A percentile compares a stretch with the other conserved stretches of the same genome.
Conservation (phyloP, 1,140 invertebrate species). For the Potamilus streckersoni region DNA sequence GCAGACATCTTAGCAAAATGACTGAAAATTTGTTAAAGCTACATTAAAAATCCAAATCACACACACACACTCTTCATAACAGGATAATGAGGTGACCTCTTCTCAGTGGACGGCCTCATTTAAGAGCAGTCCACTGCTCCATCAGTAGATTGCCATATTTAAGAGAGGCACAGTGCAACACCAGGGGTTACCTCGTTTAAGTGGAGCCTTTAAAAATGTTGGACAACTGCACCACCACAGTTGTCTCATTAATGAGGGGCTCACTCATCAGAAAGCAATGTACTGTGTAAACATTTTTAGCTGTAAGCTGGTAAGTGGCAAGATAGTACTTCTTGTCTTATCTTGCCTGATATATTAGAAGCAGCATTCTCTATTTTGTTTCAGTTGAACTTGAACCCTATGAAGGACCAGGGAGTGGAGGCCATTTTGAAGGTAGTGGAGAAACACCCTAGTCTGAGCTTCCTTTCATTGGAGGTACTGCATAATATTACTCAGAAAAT, state of each 20-base stretch:
- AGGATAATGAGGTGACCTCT: too few species aligned
- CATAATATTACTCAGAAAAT: neutral
- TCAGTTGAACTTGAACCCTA: conserved; percentile 54
- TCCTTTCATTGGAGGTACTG: conserved; percentile 52
- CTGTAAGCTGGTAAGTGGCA: neutral
- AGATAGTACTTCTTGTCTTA: neutral
- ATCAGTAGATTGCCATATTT: too few species aligned
- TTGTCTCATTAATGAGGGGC: neutral
- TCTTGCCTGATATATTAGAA: neutral
- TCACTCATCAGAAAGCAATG: neutral
- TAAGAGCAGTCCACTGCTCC: too few species aligned
- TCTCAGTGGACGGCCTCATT: too few species aligned
- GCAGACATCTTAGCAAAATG: too few species aligned
- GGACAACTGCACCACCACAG: neutral
- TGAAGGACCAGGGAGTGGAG: conserved; percentile 51
- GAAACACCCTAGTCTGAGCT: conserved; percentile 35
- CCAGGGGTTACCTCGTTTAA: too few species aligned
- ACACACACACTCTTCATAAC: too few species aligned
- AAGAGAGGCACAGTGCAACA: too few species aligned
- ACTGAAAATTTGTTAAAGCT: too few species aligned
- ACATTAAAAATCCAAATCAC: too few species aligned
- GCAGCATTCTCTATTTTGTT: conserved; percentile 15
- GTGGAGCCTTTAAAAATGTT: neutral
- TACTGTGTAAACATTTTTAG: neutral
- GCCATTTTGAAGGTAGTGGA: conserved; percentile 44